Evolutionary conservation across 2,888 invertebrate genomes (phyloP).

Genomic region (Uloborus plumipes): DNA sequence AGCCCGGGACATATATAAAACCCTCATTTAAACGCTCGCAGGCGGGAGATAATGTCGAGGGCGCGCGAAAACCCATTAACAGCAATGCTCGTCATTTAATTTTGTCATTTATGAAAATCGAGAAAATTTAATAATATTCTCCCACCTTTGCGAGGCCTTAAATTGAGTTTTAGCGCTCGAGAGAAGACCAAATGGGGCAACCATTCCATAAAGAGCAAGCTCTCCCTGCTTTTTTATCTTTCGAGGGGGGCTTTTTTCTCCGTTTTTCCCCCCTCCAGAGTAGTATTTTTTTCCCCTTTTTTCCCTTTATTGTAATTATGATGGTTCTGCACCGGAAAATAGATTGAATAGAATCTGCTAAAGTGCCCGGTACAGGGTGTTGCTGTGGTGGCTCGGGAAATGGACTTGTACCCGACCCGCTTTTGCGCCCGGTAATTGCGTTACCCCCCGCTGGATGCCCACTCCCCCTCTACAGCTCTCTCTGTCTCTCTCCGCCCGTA

Average conservation of each 20-base stretch:
- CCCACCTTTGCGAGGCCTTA: conserved; percentile 47
- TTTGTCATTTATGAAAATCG: conserved; percentile 62
- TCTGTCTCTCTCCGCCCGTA: too few species aligned
- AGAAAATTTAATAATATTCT: conserved; percentile 59
- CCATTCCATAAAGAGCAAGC: background rate
- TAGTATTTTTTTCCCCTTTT: conserved; percentile 24
- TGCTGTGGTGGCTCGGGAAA: conserved; percentile 25
- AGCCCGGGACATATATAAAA: conserved; percentile 38
- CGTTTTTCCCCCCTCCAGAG: conserved; percentile 20
- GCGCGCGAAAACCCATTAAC: conserved; percentile 57
- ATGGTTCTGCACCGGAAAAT: conserved; percentile 44
- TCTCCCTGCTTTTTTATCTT: conserved; percentile 15
- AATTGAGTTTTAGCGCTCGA: conserved; percentile 49
- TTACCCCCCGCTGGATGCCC: conserved; percentile 14
- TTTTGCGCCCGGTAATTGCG: conserved; percentile 42
- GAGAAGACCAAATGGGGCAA: too few species aligned
- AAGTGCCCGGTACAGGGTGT: conserved; percentile 46
- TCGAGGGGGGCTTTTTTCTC: background rate
- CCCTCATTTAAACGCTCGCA: conserved; percentile 31
- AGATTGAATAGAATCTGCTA: conserved; percentile 59
- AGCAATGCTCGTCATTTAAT: conserved; percentile 55
- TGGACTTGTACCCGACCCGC: conserved; percentile 53
- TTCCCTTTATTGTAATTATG: conserved; percentile 47
- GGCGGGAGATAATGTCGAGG: conserved; percentile 37
- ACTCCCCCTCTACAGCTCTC: too few species aligned